Conservation (phyloP, 2,797 vertebrate species). For the Gymnoscopelus braueri region DNA sequence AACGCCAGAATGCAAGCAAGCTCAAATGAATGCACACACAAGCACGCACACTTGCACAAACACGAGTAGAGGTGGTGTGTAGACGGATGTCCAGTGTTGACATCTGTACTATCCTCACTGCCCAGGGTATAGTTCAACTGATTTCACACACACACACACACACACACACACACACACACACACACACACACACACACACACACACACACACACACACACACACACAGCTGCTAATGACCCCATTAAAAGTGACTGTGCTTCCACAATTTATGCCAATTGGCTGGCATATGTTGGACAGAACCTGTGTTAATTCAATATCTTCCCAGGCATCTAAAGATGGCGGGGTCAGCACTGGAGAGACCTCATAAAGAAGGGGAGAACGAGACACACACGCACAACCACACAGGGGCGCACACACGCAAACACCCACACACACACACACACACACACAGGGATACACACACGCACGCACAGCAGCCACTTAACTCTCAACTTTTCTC, state of each 20-base stretch:
- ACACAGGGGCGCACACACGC: slow-evolving; percentile 23
- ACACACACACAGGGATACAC: slow-evolving; percentile 25
- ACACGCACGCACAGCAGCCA: slow-evolving; percentile 38
- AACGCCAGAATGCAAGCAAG: slow-evolving; percentile 23
- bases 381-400: slow-evolving; percentile 39
- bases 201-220: too few relatives aligned
- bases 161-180: slow-evolving; percentile 14
- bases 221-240: slow-evolving; percentile 47
- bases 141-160: slow-evolving; percentile 33
- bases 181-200: not conserved
- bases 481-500: slow-evolving; percentile 32
- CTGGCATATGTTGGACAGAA: slow-evolving; percentile 57
- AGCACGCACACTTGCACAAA: not conserved
- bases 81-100: too few relatives aligned
- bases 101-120: too few relatives aligned
- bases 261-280: slow-evolving; percentile 68
- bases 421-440: slow-evolving; percentile 50
- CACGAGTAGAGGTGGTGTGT: not conserved
- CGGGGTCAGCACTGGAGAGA: slow-evolving; percentile 50
- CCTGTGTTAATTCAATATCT: slow-evolving; percentile 58
- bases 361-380: slow-evolving; percentile 13
- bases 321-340: slow-evolving; percentile 51
- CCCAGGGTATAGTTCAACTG: not conserved
- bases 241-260: slow-evolving; percentile 59
- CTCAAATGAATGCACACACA: slow-evolving; percentile 21